phyloP scores from a whole-genome alignment of 2,113 vertebrate species.

The Casuarius casuarius region DNA sequence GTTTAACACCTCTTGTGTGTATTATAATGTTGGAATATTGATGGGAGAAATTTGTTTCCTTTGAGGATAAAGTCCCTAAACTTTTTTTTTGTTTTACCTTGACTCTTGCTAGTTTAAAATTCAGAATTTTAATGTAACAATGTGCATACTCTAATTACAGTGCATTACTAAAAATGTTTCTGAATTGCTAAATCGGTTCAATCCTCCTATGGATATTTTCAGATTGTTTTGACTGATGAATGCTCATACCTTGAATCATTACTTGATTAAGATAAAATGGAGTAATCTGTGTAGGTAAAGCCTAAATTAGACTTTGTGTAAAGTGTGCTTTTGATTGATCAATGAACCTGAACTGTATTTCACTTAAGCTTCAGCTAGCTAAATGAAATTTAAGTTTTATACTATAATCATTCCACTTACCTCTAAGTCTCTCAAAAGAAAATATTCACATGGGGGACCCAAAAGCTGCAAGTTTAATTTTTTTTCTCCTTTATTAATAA shows the following conservation, averaged over 20 bases:
- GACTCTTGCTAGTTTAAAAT: not conserved
- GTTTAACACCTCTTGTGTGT: not conserved
- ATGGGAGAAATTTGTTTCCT: not conserved
- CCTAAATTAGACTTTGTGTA: not conserved
- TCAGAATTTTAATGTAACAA: not conserved
- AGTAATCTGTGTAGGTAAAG: not conserved
- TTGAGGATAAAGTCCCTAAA: not conserved
- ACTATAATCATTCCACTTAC: not conserved
- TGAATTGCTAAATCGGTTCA: not conserved
- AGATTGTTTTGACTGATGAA: not conserved
- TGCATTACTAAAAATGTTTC: not conserved
- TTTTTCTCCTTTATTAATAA: not conserved
- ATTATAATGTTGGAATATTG: not conserved
- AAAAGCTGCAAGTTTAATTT: not conserved
- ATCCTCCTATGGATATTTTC: not conserved
- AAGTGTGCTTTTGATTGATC: not conserved
- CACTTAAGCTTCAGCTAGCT: not conserved
- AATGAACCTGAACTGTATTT: not conserved
- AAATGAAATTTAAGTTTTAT: not conserved
- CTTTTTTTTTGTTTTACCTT: not conserved
- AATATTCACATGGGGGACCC: not conserved
- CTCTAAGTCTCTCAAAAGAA: not conserved
- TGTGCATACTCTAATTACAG: not conserved
- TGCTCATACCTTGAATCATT: not conserved
- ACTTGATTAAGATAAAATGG: not conserved